These are phyloP conservation scores for Meiosimyza decipiens DNA, from an alignment of 2,888 invertebrate genomes.

Conservation along the genomic window DNA sequence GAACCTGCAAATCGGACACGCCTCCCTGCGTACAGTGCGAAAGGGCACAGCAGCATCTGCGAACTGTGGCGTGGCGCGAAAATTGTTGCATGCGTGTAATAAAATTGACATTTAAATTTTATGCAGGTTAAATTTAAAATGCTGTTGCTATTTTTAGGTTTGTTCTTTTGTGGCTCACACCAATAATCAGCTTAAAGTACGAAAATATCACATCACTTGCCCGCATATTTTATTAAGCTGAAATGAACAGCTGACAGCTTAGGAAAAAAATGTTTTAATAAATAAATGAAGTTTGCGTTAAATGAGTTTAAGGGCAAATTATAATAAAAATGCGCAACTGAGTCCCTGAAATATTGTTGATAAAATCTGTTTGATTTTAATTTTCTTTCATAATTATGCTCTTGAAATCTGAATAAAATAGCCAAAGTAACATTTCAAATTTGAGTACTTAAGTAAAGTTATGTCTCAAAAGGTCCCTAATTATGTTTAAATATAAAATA, in stretches of 20 bases:
- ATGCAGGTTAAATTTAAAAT: constrained; percentile 4
- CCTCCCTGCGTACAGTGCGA: neutral
- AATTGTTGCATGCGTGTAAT: neutral
- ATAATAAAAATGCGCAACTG: neutral
- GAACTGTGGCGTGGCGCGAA: neutral
- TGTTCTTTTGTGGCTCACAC: neutral
- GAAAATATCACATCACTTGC: constrained; percentile 1
- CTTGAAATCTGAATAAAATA: too few species aligned
- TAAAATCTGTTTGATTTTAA: too few species aligned
- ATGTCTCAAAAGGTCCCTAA: too few species aligned
- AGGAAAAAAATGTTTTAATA: neutral
- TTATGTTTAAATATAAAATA: too few species aligned
- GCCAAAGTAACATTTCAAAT: too few species aligned
- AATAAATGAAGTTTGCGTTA: neutral
- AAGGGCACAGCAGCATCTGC: neutral
- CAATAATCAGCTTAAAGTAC: neutral
- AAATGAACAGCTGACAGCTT: neutral
- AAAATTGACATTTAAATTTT: constrained; percentile 12
- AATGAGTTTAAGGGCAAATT: neutral
- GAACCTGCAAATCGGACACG: constrained; percentile 19
- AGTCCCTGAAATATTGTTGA: too few species aligned
- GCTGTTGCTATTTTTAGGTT: constrained; percentile 1
- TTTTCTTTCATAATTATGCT: too few species aligned
- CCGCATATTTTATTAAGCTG: constrained; percentile 5
- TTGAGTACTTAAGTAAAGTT: too few species aligned